Evolutionary conservation across 2,888 invertebrate species (phyloP).

Genomic region (Tetragnatha montana): DNA sequence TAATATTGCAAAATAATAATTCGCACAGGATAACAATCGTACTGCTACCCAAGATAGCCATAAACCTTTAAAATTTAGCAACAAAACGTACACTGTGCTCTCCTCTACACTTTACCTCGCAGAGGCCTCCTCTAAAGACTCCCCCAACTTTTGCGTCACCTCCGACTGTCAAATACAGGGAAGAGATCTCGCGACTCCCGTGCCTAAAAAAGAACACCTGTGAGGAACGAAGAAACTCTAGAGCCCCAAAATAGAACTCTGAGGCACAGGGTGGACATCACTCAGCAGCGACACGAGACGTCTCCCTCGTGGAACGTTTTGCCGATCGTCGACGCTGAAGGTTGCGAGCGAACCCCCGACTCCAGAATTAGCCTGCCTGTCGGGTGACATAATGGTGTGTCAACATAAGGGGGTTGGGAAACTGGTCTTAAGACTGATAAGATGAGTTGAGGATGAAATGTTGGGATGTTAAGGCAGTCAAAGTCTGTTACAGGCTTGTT

Average conservation of each 20-base stretch:
- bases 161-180: conserved; percentile 4
- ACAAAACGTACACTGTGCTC: background rate
- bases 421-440: background rate
- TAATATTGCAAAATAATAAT: no score
- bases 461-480: background rate
- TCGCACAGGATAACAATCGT: no score
- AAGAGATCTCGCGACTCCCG: background rate
- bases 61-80: no score
- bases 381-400: background rate
- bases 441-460: background rate
- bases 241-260: conserved; percentile 57
- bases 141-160: background rate
- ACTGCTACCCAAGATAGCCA: no score
- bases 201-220: conserved; percentile 62
- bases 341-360: background rate
- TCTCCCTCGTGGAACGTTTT: background rate
- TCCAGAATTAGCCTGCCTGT: background rate
- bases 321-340: background rate
- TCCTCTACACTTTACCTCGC: background rate
- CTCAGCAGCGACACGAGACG: conserved; percentile 18
- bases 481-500: no score
- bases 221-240: conserved; percentile 53
- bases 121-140: background rate
- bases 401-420: background rate
- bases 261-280: conserved; percentile 57